Conservation (phyloP, 2,113 vertebrate species). For the Tetrao urogallus region DNA sequence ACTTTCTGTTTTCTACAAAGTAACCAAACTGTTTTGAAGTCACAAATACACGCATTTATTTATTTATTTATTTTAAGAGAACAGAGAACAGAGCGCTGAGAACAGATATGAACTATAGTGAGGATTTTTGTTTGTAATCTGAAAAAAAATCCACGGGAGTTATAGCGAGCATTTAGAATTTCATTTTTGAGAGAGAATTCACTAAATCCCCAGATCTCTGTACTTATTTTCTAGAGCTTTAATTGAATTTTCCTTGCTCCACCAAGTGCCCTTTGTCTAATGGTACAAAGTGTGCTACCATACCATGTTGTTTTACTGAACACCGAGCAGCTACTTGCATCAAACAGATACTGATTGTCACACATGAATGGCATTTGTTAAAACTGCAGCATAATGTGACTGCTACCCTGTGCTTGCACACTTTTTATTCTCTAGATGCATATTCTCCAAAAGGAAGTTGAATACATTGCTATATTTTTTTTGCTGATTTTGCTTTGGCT, state of each 20-base stretch:
- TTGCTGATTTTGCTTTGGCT: constrained; percentile 38
- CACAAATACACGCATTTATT: background rate
- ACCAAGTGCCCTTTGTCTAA: constrained; percentile 2
- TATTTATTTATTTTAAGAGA: background rate
- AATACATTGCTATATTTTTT: background rate
- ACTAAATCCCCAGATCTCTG: background rate
- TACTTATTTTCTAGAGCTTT: constrained; percentile 8
- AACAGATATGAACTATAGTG: background rate
- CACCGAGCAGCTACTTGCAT: constrained; percentile 29
- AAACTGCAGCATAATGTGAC: constrained; percentile 21
- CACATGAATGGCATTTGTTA: constrained; percentile 29
- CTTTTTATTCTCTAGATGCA: background rate
- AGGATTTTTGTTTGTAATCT: background rate
- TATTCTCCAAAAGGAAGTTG: constrained; percentile 20
- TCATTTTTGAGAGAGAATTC: background rate
- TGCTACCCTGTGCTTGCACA: background rate
- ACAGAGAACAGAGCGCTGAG: background rate
- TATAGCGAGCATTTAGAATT: background rate
- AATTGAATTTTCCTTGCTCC: constrained; percentile 1
- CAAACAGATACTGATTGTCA: constrained; percentile 44
- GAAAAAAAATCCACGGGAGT: background rate
- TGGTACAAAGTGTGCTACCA: constrained; percentile 3
- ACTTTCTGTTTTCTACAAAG: background rate
- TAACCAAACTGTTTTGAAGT: background rate
- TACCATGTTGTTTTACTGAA: constrained; percentile 39